phyloP scores from a whole-genome alignment of 1,140 invertebrate species.

The Drosophila carrolli region DNA sequence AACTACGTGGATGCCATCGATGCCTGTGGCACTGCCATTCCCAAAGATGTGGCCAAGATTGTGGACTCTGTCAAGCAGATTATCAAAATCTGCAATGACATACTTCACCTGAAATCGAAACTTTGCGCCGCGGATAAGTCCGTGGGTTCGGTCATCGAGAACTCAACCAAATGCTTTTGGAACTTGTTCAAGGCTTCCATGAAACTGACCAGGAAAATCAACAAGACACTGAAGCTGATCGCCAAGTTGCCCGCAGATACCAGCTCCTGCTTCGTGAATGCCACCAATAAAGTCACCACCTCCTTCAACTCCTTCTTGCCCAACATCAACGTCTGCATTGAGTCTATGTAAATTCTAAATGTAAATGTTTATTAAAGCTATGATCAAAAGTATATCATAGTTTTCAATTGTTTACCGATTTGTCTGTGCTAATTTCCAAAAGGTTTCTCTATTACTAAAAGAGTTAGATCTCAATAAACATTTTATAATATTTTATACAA shows the following conservation, averaged over 20 bases:
- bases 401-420: too few species aligned
- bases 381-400: neutral
- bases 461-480: too few species aligned
- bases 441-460: too few species aligned
- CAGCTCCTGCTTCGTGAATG: constrained; percentile 37
- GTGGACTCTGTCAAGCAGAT: constrained; percentile 51
- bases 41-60: constrained; percentile 61
- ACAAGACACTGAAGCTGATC: constrained; percentile 31
- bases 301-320: constrained; percentile 47
- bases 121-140: constrained; percentile 33
- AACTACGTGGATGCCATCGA: constrained; percentile 52
- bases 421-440: too few species aligned
- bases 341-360: constrained; percentile 19
- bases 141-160: neutral
- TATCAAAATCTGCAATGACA: constrained; percentile 41
- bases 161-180: constrained; percentile 24
- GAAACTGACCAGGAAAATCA: constrained; percentile 33
- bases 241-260: constrained; percentile 42
- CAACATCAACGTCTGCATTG: constrained; percentile 35
- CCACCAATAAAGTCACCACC: constrained; percentile 34
- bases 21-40: constrained; percentile 45
- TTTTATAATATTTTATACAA: too few species aligned
- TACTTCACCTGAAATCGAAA: constrained; percentile 40
- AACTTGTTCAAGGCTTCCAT: constrained; percentile 32
- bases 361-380: neutral